These are phyloP conservation scores for Lycocerus yunnanus DNA, from an alignment of 2,888 invertebrate genomes.

Conservation along the genomic window DNA sequence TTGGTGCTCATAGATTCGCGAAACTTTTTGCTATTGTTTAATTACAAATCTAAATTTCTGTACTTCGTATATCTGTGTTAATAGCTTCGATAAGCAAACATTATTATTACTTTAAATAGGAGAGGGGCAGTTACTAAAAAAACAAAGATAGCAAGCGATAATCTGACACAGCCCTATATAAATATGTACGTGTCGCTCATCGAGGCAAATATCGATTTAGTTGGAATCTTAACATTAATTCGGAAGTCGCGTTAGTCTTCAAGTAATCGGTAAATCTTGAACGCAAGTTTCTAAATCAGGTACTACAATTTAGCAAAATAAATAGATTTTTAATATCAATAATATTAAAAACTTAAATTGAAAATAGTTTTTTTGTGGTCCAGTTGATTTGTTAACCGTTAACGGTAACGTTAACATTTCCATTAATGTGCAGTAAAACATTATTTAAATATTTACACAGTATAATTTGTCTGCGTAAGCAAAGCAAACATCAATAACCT, in stretches of 20 bases:
- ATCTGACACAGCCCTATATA: no score
- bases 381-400: neutral
- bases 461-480: neutral
- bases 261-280: neutral
- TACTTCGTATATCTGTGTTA: no score
- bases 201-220: neutral
- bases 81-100: no score
- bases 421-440: neutral
- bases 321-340: neutral
- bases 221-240: neutral
- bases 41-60: neutral
- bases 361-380: neutral
- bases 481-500: neutral
- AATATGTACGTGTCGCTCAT: neutral
- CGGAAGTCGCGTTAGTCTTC: neutral
- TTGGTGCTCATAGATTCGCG: neutral
- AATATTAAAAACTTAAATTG: neutral
- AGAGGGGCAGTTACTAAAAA: no score
- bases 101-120: no score
- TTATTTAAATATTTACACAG: neutral
- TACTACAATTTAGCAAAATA: neutral
- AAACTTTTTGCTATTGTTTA: neutral
- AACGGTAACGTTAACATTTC: neutral
- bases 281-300: neutral
- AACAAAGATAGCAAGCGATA: no score